Conservation (phyloP, 53 echinoderm and acorn worm species). For the Temnopleurus reevesii region DNA sequence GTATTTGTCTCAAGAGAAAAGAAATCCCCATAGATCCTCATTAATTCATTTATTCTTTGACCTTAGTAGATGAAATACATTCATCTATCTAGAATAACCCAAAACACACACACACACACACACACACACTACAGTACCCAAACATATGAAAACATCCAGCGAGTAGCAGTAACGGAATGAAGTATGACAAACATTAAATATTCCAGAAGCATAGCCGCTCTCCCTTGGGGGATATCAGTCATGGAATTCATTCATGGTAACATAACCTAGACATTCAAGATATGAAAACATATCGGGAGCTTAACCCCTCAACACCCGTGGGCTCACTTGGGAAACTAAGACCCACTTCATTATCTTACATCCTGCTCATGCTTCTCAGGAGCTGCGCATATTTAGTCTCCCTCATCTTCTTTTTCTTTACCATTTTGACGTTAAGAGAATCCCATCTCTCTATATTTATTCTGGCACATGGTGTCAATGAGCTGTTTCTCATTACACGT, state of each 20-base stretch:
- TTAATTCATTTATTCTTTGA: conserved; percentile 15
- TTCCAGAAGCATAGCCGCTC: conserved; percentile 36
- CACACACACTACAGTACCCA: conserved; percentile 1
- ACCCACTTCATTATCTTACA: conserved; percentile 29
- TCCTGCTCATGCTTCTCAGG: conserved; percentile 40
- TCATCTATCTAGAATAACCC: neutral
- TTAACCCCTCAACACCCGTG: conserved; percentile 48
- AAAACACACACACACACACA: neutral
- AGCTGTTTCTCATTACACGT: conserved; percentile 56
- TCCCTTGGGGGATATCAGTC: conserved; percentile 52
- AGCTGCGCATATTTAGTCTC: conserved; percentile 13
- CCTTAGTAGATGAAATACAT: neutral
- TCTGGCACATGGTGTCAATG: conserved; percentile 52
- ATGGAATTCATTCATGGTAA: conserved; percentile 61
- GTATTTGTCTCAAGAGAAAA: too few species aligned
- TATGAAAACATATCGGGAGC: conserved; percentile 54
- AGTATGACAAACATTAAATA: conserved; percentile 45
- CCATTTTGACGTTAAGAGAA: conserved; percentile 27
- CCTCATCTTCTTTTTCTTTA: neutral
- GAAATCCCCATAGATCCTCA: too few species aligned
- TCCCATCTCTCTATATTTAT: conserved; percentile 43
- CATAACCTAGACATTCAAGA: conserved; percentile 65
- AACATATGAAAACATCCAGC: conserved; percentile 1
- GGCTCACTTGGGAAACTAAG: conserved; percentile 38
- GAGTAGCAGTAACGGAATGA: conserved; percentile 33